Conservation (phyloP, 2,888 invertebrate genomes). For the Acanthosoma haemorrhoidale region DNA sequence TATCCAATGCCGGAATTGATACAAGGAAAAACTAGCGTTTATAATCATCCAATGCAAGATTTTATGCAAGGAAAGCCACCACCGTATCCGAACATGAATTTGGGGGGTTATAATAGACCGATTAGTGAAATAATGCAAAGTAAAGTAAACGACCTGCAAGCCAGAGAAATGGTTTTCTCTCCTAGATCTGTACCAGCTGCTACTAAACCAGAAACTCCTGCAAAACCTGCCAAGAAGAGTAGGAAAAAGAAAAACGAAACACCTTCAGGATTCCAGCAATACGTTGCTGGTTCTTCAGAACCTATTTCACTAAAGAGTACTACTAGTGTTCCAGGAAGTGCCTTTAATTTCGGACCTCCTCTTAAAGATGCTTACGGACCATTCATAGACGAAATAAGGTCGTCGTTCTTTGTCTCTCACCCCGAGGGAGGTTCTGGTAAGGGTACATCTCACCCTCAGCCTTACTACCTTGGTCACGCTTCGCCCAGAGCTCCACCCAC, state of each 20-base stretch:
- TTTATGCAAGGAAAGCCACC: constrained; percentile 39
- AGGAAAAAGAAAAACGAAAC: constrained; percentile 42
- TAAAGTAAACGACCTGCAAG: constrained; percentile 30
- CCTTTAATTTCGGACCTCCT: constrained; percentile 74
- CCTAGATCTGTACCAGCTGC: constrained; percentile 19
- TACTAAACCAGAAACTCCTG: constrained; percentile 18
- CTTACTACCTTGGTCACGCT: constrained; percentile 35
- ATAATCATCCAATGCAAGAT: constrained; percentile 39
- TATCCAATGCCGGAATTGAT: constrained; percentile 36
- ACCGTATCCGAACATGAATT: constrained; percentile 35
- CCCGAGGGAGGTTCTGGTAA: constrained; percentile 49
- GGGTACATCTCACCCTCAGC: constrained; percentile 33
- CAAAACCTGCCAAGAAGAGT: constrained; percentile 35
- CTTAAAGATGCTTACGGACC: constrained; percentile 57
- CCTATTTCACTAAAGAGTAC: constrained; percentile 61
- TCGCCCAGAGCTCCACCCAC: constrained; percentile 34
- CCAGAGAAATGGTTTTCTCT: constrained; percentile 37
- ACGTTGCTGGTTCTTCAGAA: constrained; percentile 50
- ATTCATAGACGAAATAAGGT: constrained; percentile 58
- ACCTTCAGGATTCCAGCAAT: constrained; percentile 55
- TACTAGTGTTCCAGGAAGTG: constrained; percentile 64
- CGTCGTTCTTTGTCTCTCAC: constrained; percentile 42
- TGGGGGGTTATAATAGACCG: constrained; percentile 34
- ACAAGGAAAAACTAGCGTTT: constrained; percentile 33
- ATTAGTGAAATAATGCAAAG: constrained; percentile 34